Percentiles rank a stretch among this genome's conserved stretches.
Evolutionary conservation across 2,888 invertebrate species (phyloP).

Genomic region (Gymnosoma rotundatum): DNA sequence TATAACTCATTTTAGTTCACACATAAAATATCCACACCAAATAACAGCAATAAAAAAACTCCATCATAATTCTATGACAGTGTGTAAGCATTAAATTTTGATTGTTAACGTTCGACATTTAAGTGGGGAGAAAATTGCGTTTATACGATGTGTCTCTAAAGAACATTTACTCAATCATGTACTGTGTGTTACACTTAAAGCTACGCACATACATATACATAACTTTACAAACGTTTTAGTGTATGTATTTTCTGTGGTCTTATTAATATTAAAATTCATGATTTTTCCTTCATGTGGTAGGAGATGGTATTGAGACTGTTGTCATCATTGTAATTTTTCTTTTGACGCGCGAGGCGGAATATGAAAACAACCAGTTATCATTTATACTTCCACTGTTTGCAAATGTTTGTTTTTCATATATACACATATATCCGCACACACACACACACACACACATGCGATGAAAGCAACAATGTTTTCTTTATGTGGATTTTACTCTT

Average conservation of each 20-base stretch:
- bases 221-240: neutral
- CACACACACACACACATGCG: neutral
- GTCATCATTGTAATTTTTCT: conserved; percentile 65
- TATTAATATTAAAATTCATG: conserved; percentile 14
- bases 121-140: conserved; percentile 69
- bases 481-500: conserved; percentile 10
- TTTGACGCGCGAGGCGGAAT: conserved; percentile 54
- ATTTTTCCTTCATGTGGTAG: neutral
- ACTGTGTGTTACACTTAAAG: no score
- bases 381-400: conserved; percentile 32
- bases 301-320: conserved; percentile 31
- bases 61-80: conserved; percentile 58
- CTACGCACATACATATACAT: neutral
- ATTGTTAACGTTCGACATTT: conserved; percentile 67
- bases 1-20: conserved; percentile 35
- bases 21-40: conserved; percentile 7
- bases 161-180: conserved; percentile 47
- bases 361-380: conserved; percentile 55
- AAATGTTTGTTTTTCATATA: neutral
- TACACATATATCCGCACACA: neutral
- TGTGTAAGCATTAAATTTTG: conserved; percentile 69
- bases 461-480: conserved; percentile 49
- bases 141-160: conserved; percentile 47
- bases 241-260: conserved; percentile 23
- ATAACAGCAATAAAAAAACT: conserved; percentile 5